phyloP scores from a whole-genome alignment of 2,113 vertebrate genomes.

The Glaucidium brasilianum region DNA sequence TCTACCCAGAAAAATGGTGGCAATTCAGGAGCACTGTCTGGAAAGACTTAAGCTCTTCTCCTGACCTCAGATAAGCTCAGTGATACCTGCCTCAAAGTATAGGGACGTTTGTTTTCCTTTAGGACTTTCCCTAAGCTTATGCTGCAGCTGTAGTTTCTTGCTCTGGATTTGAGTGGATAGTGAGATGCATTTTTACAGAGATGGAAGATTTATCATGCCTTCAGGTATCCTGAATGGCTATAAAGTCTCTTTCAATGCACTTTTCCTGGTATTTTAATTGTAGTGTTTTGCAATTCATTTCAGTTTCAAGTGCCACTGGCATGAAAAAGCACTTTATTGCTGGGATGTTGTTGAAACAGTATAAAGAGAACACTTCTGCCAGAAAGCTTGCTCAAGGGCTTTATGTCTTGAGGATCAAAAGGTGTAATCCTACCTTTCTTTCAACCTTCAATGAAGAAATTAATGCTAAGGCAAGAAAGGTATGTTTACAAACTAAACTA shows the following conservation, averaged over 20 bases:
- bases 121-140: neutral
- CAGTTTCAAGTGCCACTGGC: neutral
- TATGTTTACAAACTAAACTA: neutral
- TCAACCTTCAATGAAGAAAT: neutral
- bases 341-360: neutral
- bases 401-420: constrained; percentile 5
- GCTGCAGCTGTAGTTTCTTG: neutral
- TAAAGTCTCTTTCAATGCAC: neutral
- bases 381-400: neutral
- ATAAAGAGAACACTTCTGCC: neutral
- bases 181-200: neutral
- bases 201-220: neutral
- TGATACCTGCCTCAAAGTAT: neutral
- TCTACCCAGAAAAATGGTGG: neutral
- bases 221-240: neutral
- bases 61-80: neutral
- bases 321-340: neutral
- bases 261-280: constrained; percentile 31
- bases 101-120: neutral
- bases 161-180: neutral
- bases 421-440: neutral
- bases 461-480: neutral
- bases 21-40: neutral
- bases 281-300: neutral
- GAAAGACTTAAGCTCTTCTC: neutral